phyloP scores from a whole-genome alignment of 2,797 vertebrate genomes.

The Malurus splendens region DNA sequence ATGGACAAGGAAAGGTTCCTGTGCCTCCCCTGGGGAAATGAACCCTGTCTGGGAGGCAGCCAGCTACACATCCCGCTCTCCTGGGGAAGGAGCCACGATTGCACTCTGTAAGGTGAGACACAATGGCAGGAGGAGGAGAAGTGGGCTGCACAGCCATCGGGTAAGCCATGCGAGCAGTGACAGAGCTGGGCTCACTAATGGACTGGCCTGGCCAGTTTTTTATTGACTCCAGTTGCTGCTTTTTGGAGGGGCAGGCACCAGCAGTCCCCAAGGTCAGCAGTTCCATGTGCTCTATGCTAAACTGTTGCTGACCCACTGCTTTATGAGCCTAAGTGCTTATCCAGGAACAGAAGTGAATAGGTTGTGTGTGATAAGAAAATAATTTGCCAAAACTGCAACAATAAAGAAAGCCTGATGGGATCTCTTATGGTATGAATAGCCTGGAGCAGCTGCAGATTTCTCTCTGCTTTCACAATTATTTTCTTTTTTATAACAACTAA shows the following conservation, averaged over 20 bases:
- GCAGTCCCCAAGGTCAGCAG: constrained; percentile 67
- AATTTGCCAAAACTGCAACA: constrained; percentile 83
- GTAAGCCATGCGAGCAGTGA: constrained; percentile 28
- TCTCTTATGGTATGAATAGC: constrained; percentile 80
- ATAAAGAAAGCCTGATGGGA: constrained; percentile 80
- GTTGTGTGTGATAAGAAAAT: constrained; percentile 83
- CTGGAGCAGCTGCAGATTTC: constrained; percentile 78
- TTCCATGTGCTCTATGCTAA: constrained; percentile 72
- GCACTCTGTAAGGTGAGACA: constrained; percentile 17
- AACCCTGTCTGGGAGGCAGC: neutral
- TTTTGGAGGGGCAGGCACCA: constrained; percentile 66
- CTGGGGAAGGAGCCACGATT: neutral
- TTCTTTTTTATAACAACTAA: constrained; percentile 80
- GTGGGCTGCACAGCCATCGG: neutral
- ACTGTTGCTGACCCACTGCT: constrained; percentile 78
- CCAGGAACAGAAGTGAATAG: constrained; percentile 82
- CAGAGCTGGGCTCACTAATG: constrained; percentile 45
- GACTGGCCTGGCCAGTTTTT: constrained; percentile 68
- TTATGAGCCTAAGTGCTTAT: constrained; percentile 79
- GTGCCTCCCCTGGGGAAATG: neutral
- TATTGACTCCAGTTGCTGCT: constrained; percentile 76
- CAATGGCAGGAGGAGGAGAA: constrained; percentile 11
- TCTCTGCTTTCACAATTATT: constrained; percentile 81
- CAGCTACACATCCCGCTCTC: neutral
- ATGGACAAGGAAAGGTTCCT: neutral